phyloP scores from a whole-genome alignment of 2,888 invertebrate species.

The Bugula neritina region DNA sequence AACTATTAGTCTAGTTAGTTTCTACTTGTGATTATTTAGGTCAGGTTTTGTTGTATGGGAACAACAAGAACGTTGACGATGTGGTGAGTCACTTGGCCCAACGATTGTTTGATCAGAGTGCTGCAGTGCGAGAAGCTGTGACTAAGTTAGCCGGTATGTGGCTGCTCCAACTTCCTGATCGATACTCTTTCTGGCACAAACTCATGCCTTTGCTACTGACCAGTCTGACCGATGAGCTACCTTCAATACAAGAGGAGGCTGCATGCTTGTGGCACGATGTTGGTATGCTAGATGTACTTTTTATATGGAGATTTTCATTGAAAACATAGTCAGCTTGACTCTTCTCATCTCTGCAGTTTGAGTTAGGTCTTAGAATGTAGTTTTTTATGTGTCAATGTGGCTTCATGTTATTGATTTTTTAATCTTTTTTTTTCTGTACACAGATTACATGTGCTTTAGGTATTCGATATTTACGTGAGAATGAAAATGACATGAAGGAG shows the following conservation, averaged over 20 bases:
- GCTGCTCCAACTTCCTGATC: constrained; percentile 70
- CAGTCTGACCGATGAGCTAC: constrained; percentile 74
- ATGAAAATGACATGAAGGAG: constrained; percentile 79
- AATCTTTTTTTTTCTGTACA: too few species aligned
- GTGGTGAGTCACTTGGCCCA: constrained; percentile 76
- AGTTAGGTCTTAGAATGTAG: too few species aligned
- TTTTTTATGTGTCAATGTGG: too few species aligned
- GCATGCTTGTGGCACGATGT: constrained; percentile 52
- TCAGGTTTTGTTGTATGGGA: constrained; percentile 64
- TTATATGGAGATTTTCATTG: too few species aligned
- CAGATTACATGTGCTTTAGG: too few species aligned
- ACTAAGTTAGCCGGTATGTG: constrained; percentile 71
- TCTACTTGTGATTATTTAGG: constrained; percentile 50
- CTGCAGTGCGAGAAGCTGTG: constrained; percentile 70
- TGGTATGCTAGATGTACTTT: constrained; percentile 37
- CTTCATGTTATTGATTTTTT: too few species aligned
- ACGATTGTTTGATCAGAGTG: constrained; percentile 76
- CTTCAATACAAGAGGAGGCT: constrained; percentile 56
- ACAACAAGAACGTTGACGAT: constrained; percentile 66
- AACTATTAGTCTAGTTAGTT: too few species aligned
- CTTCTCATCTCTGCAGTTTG: too few species aligned
- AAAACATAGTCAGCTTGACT: too few species aligned
- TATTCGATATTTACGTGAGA: constrained; percentile 73
- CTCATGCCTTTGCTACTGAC: constrained; percentile 78
- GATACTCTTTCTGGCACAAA: constrained; percentile 83